Base-by-base conservation (phyloP, 2,888 invertebrate genomes). In the Chrysotoxum bicinctum region DNA sequence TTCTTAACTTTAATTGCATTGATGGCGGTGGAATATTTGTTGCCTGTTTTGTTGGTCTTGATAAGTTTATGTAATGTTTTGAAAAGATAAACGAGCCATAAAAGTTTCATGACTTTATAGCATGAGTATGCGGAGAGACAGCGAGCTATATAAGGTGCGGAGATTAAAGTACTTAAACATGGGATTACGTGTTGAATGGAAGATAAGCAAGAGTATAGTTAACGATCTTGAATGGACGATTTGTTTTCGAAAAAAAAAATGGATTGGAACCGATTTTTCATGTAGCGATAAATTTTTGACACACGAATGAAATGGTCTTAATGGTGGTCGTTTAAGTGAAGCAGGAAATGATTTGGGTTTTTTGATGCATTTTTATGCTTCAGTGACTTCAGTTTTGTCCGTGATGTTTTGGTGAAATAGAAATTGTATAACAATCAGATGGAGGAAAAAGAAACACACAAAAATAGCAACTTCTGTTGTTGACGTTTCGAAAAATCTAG, bases 61-160 rank as follows among this genome's bases (percentile, higher is more conserved):
- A 85, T 80, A 76, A 64, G 80, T 81, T 85, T 77, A 85, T 85
- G 85, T 73, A 77, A 85, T 85, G 85, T 85, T 85, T 76, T 85
- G 80, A 85, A 80, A 68, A 70, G 68, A 66, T 66, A 30, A 85
- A 80, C 76, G 72, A 85, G 66, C 66, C 56, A 72, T 85, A 62
- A 79, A 75, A 64, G 60, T 60, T 48, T 64, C 50, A 45, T 50
- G 64, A 43, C 30, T 43, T 72, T 48, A 37, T 54, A 14, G n/a
- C n/a, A n/a, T n/a, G 5, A 19, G 48, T 35, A 19, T 2, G 23
- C 8, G 48, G 23, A 48, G 16, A 60, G 50, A 58, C 60, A 37
- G 60, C 14, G 3, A 58, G 35, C 58, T 56, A 35, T 35, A 35
- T 35, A 50, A 23, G 60, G 72, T 66, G 50, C 35, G 35, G 66